Conservation (phyloP, 2,113 vertebrate species). For the Trogon surrucura region DNA sequence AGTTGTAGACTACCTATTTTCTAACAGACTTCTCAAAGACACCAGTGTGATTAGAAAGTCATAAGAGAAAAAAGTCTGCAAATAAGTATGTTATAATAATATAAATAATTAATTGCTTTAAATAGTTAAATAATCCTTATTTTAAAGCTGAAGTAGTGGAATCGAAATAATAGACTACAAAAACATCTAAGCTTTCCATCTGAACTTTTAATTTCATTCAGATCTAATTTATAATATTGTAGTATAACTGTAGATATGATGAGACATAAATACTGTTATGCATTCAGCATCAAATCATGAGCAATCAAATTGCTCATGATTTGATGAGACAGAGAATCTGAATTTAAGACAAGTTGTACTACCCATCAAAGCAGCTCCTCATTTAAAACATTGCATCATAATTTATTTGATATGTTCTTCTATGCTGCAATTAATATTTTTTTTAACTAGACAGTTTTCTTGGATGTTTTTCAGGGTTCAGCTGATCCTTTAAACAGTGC, state of each 20-base stretch:
- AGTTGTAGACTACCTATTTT: neutral
- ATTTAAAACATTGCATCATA: neutral
- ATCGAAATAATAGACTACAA: neutral
- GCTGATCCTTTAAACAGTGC: slow-evolving; percentile 97
- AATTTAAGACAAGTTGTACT: neutral
- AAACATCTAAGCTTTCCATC: neutral
- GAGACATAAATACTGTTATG: neutral
- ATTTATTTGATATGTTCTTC: neutral
- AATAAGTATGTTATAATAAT: too few relatives aligned
- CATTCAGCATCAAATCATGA: neutral
- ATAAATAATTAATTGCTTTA: neutral
- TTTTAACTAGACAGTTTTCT: neutral
- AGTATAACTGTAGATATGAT: neutral
- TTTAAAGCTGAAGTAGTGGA: neutral
- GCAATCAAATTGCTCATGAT: neutral
- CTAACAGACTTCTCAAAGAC: neutral
- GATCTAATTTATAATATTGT: neutral
- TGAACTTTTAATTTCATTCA: neutral
- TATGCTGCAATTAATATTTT: neutral
- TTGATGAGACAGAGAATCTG: neutral
- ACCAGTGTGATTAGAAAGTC: neutral
- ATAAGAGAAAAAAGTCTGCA: neutral
- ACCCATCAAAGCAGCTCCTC: neutral
- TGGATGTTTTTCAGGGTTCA: slow-evolving; percentile 79
- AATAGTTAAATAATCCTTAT: neutral